Base-by-base conservation (phyloP, 53 echinoderm and acorn worm species). In the Astropecten irregularis region DNA sequence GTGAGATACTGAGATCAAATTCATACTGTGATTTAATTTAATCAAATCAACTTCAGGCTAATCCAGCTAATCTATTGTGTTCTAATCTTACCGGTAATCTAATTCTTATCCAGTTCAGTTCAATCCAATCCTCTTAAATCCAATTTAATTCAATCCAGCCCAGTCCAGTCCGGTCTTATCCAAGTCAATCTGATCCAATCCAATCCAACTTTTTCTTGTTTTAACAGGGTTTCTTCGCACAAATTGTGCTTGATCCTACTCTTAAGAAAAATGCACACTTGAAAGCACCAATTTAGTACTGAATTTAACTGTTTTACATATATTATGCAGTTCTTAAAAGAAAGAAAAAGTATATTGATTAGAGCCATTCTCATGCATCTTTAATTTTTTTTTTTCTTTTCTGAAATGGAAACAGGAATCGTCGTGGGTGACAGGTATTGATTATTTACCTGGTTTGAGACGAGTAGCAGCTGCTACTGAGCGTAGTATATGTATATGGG, bases 401-500 rank as follows among this genome's bases (percentile, higher is more conserved):
- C n/a, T n/a, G n/a, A n/a, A n/a, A n/a, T n/a, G n/a, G 28, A 9
- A 23, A 26, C 57, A 96, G 96, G 96, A 96, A 67, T 83, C 96
- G 51, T 91, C 93, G 38, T 96, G 96, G 96, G 87, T 86, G 40
- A 96, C 96, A 22, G 96, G 96, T 16, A 85, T 93, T 29, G 96
- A 96, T 84, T 96, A 96, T 81, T 83, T 96, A 66, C 96, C 93
- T 73, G 89, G 82, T 42, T 64, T 96, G 81, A 88, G 96, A 31
- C 57, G 91, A 44, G 83, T 96, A 16, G 81, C 93, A 23, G 91
- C 89, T 38, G 83, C 91, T 21, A 93, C 96, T 14, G 96, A 96
- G 50, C 86, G 96, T 48, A 96, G 96, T 40, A 85, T 96, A 56
- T 91, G 91, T 59, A 83, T 96, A 79, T 96, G 96, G 96, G 96